A percentile compares a stretch with the other conserved stretches of the same genome.
Conservation (phyloP, 2,888 invertebrate genomes). For the Formica aserva region DNA sequence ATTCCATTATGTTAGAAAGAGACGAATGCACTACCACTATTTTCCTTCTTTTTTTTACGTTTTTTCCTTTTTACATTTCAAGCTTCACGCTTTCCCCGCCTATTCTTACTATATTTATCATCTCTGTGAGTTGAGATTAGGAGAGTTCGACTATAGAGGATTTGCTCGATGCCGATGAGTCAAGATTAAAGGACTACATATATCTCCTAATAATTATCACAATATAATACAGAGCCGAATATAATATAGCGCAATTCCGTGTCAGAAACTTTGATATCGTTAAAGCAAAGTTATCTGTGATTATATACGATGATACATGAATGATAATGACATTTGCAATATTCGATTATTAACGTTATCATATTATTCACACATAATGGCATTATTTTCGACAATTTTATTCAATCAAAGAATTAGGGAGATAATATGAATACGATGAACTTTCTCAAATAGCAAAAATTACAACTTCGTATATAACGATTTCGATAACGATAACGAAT, state of each 20-base stretch:
- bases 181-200: constrained; percentile 2
- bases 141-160: background rate
- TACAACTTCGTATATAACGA: background rate
- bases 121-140: background rate
- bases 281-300: background rate
- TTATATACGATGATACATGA: background rate
- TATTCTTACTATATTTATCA: background rate
- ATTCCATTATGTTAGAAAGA: background rate
- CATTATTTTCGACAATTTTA: background rate
- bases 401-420: constrained; percentile 6
- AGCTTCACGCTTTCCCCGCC: background rate
- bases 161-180: background rate
- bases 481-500: too few species aligned
- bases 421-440: background rate
- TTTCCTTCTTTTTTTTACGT: background rate
- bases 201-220: constrained; percentile 4
- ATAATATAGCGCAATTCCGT: constrained; percentile 1
- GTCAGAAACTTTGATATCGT: background rate
- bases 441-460: background rate
- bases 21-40: background rate
- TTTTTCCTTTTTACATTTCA: background rate
- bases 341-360: constrained; percentile 3
- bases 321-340: background rate
- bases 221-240: background rate
- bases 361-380: background rate